Evolutionary conservation across 2,888 invertebrate genomes (phyloP).

Genomic region (Drosophila conformis): DNA sequence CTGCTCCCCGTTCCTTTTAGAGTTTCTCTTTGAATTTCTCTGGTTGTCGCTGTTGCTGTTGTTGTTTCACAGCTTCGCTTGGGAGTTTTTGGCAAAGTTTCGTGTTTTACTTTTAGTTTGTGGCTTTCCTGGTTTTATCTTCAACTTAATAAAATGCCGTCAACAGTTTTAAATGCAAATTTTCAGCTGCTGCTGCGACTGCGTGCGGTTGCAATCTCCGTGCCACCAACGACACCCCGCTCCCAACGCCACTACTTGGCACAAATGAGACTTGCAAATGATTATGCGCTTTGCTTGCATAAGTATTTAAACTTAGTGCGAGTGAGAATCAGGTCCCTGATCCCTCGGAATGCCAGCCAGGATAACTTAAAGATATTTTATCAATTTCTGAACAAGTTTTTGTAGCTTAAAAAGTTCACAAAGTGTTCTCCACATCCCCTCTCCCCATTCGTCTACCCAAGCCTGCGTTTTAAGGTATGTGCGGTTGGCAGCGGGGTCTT

Average conservation of each 20-base stretch:
- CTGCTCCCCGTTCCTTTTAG: neutral
- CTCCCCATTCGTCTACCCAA: neutral
- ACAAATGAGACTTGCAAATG: conserved; percentile 78
- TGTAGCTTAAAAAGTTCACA: conserved; percentile 55
- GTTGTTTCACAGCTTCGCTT: conserved; percentile 76
- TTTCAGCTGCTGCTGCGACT: conserved; percentile 64
- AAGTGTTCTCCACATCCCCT: conserved; percentile 27
- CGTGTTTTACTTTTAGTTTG: conserved; percentile 80
- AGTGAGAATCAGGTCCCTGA: conserved; percentile 11
- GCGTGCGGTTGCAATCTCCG: conserved; percentile 55
- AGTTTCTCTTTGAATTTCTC: conserved; percentile 48
- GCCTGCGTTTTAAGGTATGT: conserved; percentile 18
- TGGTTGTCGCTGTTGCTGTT: conserved; percentile 41
- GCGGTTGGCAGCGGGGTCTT: conserved; percentile 33
- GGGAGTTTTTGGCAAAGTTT: conserved; percentile 73
- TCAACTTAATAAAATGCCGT: conserved; percentile 81
- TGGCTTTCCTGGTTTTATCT: conserved; percentile 82
- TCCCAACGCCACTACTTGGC: conserved; percentile 46
- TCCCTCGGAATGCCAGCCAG: conserved; percentile 42
- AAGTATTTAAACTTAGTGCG: conserved; percentile 54
- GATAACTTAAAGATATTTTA: conserved; percentile 75
- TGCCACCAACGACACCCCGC: conserved; percentile 5
- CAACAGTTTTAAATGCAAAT: conserved; percentile 82
- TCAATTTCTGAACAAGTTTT: conserved; percentile 72
- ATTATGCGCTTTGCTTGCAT: conserved; percentile 67